Conservation (phyloP, 2,113 vertebrate genomes). For the Ochotona princeps region DNA sequence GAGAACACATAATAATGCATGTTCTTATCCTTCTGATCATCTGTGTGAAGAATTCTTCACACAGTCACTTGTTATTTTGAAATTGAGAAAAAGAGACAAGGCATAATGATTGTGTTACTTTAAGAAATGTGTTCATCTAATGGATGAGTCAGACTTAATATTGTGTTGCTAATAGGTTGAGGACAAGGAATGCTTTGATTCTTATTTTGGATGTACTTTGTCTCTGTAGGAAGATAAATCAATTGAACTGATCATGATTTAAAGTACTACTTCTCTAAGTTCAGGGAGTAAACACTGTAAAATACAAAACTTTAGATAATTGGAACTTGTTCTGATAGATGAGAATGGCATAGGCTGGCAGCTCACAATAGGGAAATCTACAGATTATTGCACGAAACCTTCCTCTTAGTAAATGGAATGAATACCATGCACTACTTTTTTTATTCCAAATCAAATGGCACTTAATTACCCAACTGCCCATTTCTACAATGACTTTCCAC, state of each 20-base stretch:
- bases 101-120: background rate
- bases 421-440: background rate
- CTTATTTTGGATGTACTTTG: background rate
- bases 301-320: background rate
- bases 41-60: background rate
- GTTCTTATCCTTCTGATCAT: background rate
- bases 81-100: slow-evolving; percentile 4
- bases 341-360: background rate
- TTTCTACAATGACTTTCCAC: background rate
- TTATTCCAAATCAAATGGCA: too few species aligned
- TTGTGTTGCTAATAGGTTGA: background rate
- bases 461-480: background rate
- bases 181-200: background rate
- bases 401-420: background rate
- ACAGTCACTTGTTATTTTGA: background rate
- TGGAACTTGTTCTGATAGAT: background rate
- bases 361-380: background rate
- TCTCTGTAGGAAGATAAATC: background rate
- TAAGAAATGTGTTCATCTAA: background rate
- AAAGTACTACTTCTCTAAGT: background rate
- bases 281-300: background rate
- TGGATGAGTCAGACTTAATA: background rate
- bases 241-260: background rate
- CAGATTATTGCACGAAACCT: too few species aligned
- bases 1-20: background rate